Percentiles rank a stretch among this genome's conserved stretches.
Conservation (phyloP, 2,888 invertebrate species). For the Hetaerina titia region DNA sequence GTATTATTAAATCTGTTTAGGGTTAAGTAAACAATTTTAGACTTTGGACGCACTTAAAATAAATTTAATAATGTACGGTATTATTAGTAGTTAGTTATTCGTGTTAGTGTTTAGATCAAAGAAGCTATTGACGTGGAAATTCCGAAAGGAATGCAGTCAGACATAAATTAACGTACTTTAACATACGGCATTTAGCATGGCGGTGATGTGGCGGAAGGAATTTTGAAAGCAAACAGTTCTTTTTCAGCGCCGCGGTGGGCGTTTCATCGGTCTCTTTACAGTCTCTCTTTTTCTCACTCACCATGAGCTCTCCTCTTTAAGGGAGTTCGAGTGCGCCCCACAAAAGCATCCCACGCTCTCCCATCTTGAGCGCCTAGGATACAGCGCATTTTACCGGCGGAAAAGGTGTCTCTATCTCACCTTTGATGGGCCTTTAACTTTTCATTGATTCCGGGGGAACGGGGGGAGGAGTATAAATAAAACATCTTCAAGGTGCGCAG, state of each 20-base stretch:
- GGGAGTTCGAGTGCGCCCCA: not conserved
- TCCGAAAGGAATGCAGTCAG: not conserved
- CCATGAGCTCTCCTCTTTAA: not conserved
- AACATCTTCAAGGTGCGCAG: not conserved
- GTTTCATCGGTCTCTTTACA: not conserved
- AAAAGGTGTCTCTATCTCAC: not conserved
- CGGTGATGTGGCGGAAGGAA: not conserved
- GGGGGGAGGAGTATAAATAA: not conserved
- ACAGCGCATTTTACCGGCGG: not conserved
- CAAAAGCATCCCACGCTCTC: not conserved
- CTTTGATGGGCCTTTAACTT: slow-evolving; percentile 15
- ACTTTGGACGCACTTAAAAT: too few species aligned
- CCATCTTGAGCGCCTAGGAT: not conserved
- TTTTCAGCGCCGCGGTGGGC: not conserved
- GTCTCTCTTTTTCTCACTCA: not conserved
- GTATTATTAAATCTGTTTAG: too few species aligned
- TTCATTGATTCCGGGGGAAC: not conserved
- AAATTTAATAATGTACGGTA: too few species aligned
- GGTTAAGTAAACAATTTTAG: too few species aligned
- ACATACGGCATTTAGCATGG: not conserved
- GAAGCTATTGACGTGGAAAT: not conserved
- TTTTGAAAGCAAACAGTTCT: not conserved
- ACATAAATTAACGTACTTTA: not conserved
- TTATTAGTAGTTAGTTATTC: too few species aligned
- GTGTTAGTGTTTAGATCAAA: too few species aligned